Evolutionary conservation across 2,113 vertebrate species (phyloP).

Genomic region (Connochaetes taurinus): DNA sequence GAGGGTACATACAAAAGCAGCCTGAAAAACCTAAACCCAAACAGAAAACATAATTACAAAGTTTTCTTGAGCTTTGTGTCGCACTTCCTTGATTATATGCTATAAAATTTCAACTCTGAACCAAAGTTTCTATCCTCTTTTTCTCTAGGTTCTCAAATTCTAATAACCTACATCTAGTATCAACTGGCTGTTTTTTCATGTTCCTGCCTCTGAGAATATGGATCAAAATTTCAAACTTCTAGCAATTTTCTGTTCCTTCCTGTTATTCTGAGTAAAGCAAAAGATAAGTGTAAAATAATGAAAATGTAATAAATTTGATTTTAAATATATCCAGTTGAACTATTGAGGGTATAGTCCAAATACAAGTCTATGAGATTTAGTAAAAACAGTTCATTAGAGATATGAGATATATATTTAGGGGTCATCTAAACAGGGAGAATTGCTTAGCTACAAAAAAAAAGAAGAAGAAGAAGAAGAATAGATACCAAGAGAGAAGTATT

Average conservation of each 20-base stretch:
- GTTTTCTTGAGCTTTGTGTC: neutral
- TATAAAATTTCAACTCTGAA: neutral
- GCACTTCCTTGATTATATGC: neutral
- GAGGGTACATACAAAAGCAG: neutral
- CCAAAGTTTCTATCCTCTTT: neutral
- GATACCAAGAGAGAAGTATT: neutral
- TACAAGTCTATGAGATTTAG: neutral
- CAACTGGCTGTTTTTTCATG: neutral
- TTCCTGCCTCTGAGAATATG: neutral
- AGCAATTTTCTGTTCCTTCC: neutral
- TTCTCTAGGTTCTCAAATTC: neutral
- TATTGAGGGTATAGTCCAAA: neutral
- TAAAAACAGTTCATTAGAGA: neutral
- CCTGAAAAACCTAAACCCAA: neutral
- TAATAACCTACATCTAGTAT: neutral
- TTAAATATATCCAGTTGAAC: neutral
- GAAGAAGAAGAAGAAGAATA: neutral
- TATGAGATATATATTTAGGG: neutral
- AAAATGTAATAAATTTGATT: neutral
- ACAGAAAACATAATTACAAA: neutral
- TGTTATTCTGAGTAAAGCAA: neutral
- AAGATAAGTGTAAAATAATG: neutral
- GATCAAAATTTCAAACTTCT: neutral
- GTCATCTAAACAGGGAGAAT: neutral
- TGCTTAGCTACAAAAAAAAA: neutral